Percentiles rank a stretch among this genome's conserved stretches.
Evolutionary conservation across 2,113 vertebrate species (phyloP).

Genomic region (Brienomyrus longianalis): DNA sequence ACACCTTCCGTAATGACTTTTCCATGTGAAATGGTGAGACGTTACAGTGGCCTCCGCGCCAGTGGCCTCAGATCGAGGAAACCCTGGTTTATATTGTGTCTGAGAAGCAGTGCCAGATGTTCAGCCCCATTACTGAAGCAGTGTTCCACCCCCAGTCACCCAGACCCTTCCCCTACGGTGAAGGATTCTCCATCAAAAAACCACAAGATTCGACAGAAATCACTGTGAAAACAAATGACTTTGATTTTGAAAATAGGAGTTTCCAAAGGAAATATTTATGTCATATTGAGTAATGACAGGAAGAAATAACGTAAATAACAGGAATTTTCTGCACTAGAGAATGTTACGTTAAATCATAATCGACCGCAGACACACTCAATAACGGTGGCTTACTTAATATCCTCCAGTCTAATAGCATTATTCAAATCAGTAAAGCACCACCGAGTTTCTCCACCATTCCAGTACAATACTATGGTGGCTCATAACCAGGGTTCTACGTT

Average conservation of each 20-base stretch:
- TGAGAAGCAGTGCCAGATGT: constrained; percentile 36
- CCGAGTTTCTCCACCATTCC: background rate
- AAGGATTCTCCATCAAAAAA: constrained; percentile 33
- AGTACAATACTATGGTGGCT: background rate
- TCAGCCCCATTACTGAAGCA: constrained; percentile 35
- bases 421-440: background rate
- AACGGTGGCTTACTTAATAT: background rate
- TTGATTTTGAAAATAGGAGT: constrained; percentile 32
- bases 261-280: constrained; percentile 46
- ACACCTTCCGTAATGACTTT: constrained; percentile 40
- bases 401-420: background rate
- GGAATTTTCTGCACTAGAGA: background rate
- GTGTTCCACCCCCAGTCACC: constrained; percentile 22
- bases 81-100: constrained; percentile 36
- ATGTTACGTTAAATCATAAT: background rate
- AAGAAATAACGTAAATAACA: background rate
- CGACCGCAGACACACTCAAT: background rate
- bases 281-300: background rate
- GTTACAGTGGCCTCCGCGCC: constrained; percentile 33
- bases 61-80: constrained; percentile 34
- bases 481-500: background rate
- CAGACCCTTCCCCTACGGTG: constrained; percentile 24
- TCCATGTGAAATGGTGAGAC: constrained; percentile 51
- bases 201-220: constrained; percentile 43
- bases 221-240: constrained; percentile 1